A percentile compares a stretch with the other conserved stretches of the same genome.
Evolutionary conservation across 1,140 invertebrate species (phyloP).

Genomic region (Phthorimaea operculella): DNA sequence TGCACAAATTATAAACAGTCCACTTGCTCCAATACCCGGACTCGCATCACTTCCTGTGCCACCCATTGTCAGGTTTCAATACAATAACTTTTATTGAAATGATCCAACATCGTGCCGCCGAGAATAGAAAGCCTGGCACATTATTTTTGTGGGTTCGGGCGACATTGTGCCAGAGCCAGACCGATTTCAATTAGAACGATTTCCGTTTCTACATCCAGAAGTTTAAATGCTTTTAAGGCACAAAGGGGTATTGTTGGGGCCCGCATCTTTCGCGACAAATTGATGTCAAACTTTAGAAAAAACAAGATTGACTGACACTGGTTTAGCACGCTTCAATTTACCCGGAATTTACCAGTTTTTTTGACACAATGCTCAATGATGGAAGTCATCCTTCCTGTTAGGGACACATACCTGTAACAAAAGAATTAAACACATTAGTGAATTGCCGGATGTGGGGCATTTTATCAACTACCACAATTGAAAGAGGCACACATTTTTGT

Average conservation of each 20-base stretch:
- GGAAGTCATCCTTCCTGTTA: conserved; percentile 27
- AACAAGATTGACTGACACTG: conserved; percentile 10
- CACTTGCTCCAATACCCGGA: conserved; percentile 57
- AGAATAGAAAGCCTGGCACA: conserved; percentile 18
- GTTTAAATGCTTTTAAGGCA: conserved; percentile 1
- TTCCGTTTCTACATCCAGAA: conserved; percentile 37
- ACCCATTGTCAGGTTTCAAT: conserved; percentile 59
- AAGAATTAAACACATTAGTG: conserved; percentile 17
- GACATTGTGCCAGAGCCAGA: conserved; percentile 40
- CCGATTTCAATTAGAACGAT: conserved; percentile 56
- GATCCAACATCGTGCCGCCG: conserved; percentile 51
- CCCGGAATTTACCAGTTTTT: conserved; percentile 7
- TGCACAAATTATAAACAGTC: conserved; percentile 66
- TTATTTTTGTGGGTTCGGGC: conserved; percentile 57
- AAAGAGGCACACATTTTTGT: too few species aligned
- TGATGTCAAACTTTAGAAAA: conserved; percentile 24
- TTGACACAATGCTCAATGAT: conserved; percentile 11
- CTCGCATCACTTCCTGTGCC: conserved; percentile 60
- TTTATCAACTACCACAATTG: too few species aligned
- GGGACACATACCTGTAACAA: conserved; percentile 38
- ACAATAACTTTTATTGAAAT: conserved; percentile 66
- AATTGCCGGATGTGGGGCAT: conserved; percentile 15
- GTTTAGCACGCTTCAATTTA: conserved; percentile 13
- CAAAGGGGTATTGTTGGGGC: neutral
- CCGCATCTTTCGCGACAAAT: conserved; percentile 35